Percentiles rank a stretch among this genome's conserved stretches.
These are phyloP conservation scores for Poecilia gillii DNA, from an alignment of 2,797 vertebrate genomes.

Conservation along the genomic window DNA sequence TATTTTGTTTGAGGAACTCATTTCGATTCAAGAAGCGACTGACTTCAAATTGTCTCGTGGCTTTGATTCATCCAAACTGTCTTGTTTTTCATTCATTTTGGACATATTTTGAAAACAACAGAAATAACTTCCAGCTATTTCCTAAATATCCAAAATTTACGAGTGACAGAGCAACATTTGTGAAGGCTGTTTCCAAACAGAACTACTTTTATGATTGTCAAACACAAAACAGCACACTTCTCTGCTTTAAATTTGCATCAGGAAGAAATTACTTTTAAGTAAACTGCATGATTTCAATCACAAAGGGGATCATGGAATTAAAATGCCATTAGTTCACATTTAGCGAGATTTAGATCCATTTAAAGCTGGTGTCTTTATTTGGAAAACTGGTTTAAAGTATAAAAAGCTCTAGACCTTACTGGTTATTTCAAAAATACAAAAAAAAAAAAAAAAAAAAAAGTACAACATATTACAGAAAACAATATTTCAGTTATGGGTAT, in stretches of 20 bases:
- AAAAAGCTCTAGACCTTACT: neutral
- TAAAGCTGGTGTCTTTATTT: constrained; percentile 52
- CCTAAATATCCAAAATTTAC: neutral
- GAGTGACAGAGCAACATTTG: too few species aligned
- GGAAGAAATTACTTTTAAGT: constrained; percentile 32
- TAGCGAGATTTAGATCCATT: constrained; percentile 45
- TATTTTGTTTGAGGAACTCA: constrained; percentile 5
- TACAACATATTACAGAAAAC: neutral
- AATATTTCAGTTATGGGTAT: neutral
- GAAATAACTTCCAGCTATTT: neutral
- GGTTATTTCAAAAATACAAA: neutral
- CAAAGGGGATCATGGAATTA: constrained; percentile 48
- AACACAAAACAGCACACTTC: constrained; percentile 7
- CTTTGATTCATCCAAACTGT: neutral
- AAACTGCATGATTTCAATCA: constrained; percentile 42
- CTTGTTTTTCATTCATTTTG: neutral
- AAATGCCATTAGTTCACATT: constrained; percentile 56
- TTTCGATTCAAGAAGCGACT: neutral
- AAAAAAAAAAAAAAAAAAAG: neutral
- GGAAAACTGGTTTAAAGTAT: neutral
- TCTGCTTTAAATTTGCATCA: constrained; percentile 25
- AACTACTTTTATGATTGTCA: constrained; percentile 22
- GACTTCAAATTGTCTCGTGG: neutral
- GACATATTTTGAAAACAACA: neutral
- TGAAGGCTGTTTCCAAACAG: neutral